phyloP scores from a whole-genome alignment of 2,888 invertebrate genomes.

The Calephelis perditalis region DNA sequence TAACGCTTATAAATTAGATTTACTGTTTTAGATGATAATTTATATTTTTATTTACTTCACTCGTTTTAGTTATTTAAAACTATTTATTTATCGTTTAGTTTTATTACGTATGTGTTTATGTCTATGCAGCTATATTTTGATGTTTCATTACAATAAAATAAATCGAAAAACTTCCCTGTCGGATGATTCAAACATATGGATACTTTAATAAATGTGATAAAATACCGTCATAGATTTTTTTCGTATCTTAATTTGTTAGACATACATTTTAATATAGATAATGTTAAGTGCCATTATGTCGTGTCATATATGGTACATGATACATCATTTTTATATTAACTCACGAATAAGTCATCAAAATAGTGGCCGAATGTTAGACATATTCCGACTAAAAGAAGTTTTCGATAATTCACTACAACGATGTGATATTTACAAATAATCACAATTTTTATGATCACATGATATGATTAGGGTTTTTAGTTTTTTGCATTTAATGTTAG shows the following conservation, averaged over 20 bases:
- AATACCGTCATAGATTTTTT: too few species aligned
- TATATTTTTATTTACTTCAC: neutral
- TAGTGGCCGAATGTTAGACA: too few species aligned
- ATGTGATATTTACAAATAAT: constrained; percentile 23
- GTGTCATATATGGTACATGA: constrained; percentile 9
- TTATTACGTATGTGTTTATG: neutral
- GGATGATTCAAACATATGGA: neutral
- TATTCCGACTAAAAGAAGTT: constrained; percentile 9
- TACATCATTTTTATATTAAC: neutral
- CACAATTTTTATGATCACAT: constrained; percentile 1
- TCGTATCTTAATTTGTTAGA: too few species aligned
- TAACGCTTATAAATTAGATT: neutral
- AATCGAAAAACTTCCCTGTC: neutral
- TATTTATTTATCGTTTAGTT: neutral
- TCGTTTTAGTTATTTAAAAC: neutral
- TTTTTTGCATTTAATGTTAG: constrained; percentile 14
- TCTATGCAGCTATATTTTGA: neutral
- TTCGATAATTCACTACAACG: constrained; percentile 24
- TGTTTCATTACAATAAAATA: neutral
- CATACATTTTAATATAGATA: neutral
- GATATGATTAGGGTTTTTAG: constrained; percentile 5
- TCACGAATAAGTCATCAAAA: too few species aligned
- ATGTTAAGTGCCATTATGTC: constrained; percentile 1
- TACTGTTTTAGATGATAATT: neutral
- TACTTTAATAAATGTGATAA: neutral